phyloP scores from a whole-genome alignment of 92 coral and sea anemone species.

The Palythoa heliodiscus region DNA sequence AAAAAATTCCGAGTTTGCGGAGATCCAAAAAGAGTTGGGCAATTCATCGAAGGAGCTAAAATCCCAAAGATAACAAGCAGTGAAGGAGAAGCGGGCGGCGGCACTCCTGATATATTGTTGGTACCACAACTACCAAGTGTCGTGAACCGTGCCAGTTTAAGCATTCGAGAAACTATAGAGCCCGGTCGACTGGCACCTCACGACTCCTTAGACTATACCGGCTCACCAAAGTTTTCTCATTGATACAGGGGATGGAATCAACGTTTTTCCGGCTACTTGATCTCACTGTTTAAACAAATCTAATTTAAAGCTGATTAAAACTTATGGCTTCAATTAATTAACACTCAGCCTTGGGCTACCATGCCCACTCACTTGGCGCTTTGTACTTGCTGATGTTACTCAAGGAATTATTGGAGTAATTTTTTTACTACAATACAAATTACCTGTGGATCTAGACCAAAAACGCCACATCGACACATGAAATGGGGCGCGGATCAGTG shows the following conservation, averaged over 20 bases:
- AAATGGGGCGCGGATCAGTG: constrained; percentile 21
- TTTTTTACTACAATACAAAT: constrained; percentile 48
- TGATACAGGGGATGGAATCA: constrained; percentile 59
- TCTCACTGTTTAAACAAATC: constrained; percentile 42
- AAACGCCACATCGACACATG: no score
- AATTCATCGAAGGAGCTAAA: constrained; percentile 18
- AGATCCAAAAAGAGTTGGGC: constrained; percentile 23
- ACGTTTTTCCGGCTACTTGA: constrained; percentile 55
- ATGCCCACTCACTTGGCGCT: constrained; percentile 27
- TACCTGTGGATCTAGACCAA: constrained; percentile 45
- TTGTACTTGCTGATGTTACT: not conserved
- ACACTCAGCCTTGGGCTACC: constrained; percentile 43
- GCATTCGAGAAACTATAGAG: constrained; percentile 56
- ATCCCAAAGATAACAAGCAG: no score
- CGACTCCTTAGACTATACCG: constrained; percentile 38
- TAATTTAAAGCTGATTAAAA: constrained; percentile 48
- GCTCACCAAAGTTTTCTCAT: constrained; percentile 51
- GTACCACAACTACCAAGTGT: no score
- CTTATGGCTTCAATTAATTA: constrained; percentile 42
- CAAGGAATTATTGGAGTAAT: no score
- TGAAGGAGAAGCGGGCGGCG: constrained; percentile 49
- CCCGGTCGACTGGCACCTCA: constrained; percentile 58
- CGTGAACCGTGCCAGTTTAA: no score
- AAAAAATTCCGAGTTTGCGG: not conserved
- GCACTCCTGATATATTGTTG: constrained; percentile 36